phyloP scores from a whole-genome alignment of 1,140 invertebrate species.

The Eupeodes corollae region DNA sequence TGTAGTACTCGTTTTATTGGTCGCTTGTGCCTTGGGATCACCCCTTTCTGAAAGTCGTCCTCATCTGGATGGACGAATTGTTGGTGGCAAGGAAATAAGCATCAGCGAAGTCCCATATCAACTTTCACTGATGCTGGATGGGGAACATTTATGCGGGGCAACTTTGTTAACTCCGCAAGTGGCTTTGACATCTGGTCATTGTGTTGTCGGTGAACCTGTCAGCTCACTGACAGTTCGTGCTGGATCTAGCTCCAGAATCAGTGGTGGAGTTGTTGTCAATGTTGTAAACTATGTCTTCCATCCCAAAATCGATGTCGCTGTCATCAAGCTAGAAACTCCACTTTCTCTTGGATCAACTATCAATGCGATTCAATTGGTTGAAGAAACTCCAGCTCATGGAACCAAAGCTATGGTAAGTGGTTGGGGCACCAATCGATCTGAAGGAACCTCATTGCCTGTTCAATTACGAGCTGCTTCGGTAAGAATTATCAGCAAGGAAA shows the following conservation, averaged over 20 bases:
- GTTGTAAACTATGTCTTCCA: not conserved
- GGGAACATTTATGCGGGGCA: constrained; percentile 42
- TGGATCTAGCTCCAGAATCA: constrained; percentile 9
- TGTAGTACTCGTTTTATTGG: constrained; percentile 1
- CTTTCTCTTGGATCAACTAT: not conserved
- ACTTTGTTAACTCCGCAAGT: constrained; percentile 39
- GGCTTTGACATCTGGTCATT: constrained; percentile 47
- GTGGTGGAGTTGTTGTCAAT: constrained; percentile 8
- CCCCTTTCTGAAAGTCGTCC: constrained; percentile 9
- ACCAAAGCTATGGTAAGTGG: constrained; percentile 4
- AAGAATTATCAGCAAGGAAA: not conserved
- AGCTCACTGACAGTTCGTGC: constrained; percentile 11
- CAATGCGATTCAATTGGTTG: constrained; percentile 3
- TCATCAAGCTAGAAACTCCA: not conserved
- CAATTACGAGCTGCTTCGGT: constrained; percentile 8
- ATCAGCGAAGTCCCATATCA: constrained; percentile 19
- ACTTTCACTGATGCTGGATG: constrained; percentile 19
- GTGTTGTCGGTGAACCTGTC: constrained; percentile 13
- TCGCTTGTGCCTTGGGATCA: constrained; percentile 7
- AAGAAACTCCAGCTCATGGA: not conserved
- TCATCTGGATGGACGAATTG: constrained; percentile 16
- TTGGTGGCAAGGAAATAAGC: constrained; percentile 13
- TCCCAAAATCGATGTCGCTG: constrained; percentile 6
- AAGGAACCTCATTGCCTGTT: not conserved
- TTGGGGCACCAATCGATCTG: constrained; percentile 6